phyloP scores from a whole-genome alignment of 2,113 vertebrate species.

The Siniperca knerii region DNA sequence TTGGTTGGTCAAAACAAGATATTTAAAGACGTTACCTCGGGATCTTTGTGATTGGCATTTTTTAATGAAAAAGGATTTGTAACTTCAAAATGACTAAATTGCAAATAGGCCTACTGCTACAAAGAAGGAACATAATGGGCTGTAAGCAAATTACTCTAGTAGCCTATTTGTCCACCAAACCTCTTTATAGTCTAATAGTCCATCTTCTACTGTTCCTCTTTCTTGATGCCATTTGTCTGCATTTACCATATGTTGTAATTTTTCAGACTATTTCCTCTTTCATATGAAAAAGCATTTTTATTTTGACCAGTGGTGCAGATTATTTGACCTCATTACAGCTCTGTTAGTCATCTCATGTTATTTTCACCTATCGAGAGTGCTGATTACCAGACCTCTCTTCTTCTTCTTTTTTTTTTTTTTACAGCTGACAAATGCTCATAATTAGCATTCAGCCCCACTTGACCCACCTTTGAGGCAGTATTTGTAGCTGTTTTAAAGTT shows the following conservation, averaged over 20 bases:
- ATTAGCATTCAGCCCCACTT: slow-evolving; percentile 15
- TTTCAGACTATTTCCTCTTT: background rate
- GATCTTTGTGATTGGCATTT: background rate
- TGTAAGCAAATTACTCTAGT: background rate
- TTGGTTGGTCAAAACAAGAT: background rate
- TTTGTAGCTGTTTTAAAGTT: background rate
- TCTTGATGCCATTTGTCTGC: background rate
- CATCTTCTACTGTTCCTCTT: background rate
- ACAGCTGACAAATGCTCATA: background rate
- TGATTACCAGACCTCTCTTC: slow-evolving; percentile 2
- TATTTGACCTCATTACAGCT: background rate
- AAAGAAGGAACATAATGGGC: background rate
- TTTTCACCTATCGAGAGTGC: background rate
- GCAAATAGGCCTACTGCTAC: too few species aligned
- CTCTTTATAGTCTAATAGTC: background rate
- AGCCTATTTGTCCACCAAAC: background rate
- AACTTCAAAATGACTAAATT: background rate
- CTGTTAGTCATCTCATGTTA: background rate
- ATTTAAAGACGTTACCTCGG: background rate
- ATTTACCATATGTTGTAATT: background rate
- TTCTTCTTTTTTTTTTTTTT: too few species aligned
- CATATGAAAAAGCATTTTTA: background rate
- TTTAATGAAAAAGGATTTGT: background rate
- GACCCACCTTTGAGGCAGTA: background rate
- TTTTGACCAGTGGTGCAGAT: background rate